Evolutionary conservation across 1,140 invertebrate species (phyloP).

Genomic region (Macrobrachium nipponense): DNA sequence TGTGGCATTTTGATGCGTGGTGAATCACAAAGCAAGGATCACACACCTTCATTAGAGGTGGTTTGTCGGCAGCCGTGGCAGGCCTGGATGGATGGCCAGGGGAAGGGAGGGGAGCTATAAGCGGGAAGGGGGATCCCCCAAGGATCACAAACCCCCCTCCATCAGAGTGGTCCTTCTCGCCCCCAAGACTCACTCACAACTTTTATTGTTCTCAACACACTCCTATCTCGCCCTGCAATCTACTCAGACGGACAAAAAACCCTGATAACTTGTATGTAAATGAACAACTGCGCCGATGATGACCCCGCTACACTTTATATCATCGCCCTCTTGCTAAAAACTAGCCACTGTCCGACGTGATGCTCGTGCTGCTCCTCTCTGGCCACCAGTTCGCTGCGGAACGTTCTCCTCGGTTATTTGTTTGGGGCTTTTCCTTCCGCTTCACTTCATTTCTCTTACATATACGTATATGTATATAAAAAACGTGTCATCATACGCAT

Average conservation of each 20-base stretch:
- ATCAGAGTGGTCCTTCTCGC: background rate
- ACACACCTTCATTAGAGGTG: no score
- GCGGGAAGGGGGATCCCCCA: background rate
- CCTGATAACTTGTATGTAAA: conserved; percentile 29
- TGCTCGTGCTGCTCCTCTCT: background rate
- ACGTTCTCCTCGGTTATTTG: background rate
- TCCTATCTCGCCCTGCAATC: background rate
- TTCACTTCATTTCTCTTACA: background rate
- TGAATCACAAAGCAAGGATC: no score
- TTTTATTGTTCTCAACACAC: conserved; percentile 28
- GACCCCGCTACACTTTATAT: background rate
- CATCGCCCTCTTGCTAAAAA: no score
- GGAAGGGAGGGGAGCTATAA: background rate
- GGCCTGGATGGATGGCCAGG: background rate
- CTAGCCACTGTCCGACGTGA: no score
- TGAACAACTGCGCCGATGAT: background rate
- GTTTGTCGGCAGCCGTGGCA: no score
- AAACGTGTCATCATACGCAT: no score
- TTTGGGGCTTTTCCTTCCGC: background rate
- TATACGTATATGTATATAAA: background rate
- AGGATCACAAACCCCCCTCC: background rate
- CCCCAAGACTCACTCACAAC: background rate
- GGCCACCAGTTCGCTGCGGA: background rate
- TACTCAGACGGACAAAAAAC: conserved; percentile 16
- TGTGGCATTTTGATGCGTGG: no score